A percentile compares a stretch with the other conserved stretches of the same genome.
These are phyloP conservation scores for Zophobas morio DNA, from an alignment of 1,140 invertebrate species.

Conservation along the genomic window DNA sequence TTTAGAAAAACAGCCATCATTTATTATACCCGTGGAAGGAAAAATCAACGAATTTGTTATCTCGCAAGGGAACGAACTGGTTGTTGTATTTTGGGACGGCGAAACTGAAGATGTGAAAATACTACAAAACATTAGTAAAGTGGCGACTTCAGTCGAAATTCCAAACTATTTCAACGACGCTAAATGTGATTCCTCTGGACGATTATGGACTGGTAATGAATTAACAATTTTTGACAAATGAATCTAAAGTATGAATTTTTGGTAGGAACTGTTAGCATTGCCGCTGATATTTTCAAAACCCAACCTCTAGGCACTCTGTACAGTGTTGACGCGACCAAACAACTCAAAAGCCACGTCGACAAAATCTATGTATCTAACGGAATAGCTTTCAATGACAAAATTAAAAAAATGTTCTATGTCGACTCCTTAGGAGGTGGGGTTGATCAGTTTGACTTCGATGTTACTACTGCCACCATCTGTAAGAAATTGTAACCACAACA, in stretches of 20 bases:
- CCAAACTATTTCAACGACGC: conserved; percentile 85
- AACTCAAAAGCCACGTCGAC: conserved; percentile 62
- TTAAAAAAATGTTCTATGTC: conserved; percentile 82
- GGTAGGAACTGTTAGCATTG: conserved; percentile 52
- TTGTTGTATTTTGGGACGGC: conserved; percentile 77
- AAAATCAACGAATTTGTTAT: conserved; percentile 74
- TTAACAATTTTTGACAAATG: background rate
- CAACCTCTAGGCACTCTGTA: conserved; percentile 56
- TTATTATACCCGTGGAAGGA: conserved; percentile 77
- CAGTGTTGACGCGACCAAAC: conserved; percentile 39
- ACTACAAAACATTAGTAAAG: conserved; percentile 48
- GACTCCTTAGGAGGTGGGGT: conserved; percentile 78
- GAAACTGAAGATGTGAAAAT: conserved; percentile 48
- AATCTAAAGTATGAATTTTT: background rate
- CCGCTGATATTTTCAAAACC: conserved; percentile 44
- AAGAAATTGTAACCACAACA: background rate
- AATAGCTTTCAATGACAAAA: conserved; percentile 79
- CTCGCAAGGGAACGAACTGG: conserved; percentile 72
- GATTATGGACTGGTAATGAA: conserved; percentile 73
- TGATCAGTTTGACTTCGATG: conserved; percentile 82
- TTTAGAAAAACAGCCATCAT: conserved; percentile 67
- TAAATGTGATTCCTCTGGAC: conserved; percentile 84
- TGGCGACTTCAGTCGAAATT: conserved; percentile 27
- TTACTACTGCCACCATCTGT: conserved; percentile 72
- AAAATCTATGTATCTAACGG: conserved; percentile 84